These are phyloP conservation scores for Scelioninae gen. 1 DNA, from an alignment of 2,888 invertebrate genomes.

Conservation along the genomic window DNA sequence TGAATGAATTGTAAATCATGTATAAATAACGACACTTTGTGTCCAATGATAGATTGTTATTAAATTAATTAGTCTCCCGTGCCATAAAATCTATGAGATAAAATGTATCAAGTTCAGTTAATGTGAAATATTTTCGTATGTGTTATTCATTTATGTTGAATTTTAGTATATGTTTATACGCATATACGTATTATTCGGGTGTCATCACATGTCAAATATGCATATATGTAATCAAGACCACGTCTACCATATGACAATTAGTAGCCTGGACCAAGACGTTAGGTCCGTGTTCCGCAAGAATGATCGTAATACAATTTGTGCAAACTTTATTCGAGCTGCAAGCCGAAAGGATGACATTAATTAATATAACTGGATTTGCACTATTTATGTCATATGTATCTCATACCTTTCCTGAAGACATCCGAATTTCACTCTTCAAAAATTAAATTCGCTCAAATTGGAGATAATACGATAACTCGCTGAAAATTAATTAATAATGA, in stretches of 20 bases:
- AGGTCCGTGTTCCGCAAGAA: slow-evolving; percentile 50
- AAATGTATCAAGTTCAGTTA: slow-evolving; percentile 43
- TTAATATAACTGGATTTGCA: slow-evolving; percentile 40
- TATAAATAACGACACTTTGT: too few species aligned
- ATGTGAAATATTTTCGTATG: slow-evolving; percentile 56
- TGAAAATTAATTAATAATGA: too few species aligned
- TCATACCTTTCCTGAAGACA: too few species aligned
- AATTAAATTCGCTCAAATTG: too few species aligned
- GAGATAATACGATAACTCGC: too few species aligned
- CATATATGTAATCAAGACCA: slow-evolving; percentile 64
- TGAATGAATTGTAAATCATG: too few species aligned
- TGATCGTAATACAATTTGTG: slow-evolving; percentile 56
- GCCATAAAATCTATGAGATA: too few species aligned
- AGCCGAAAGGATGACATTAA: slow-evolving; percentile 49
- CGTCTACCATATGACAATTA: slow-evolving; percentile 70
- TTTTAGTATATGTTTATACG: slow-evolving; percentile 35
- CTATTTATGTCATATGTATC: slow-evolving; percentile 11
- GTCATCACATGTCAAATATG: slow-evolving; percentile 64
- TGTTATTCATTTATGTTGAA: slow-evolving; percentile 37
- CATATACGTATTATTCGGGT: slow-evolving; percentile 47
- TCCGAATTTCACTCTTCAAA: too few species aligned
- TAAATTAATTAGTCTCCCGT: slow-evolving; percentile 34
- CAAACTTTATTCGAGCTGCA: slow-evolving; percentile 50
- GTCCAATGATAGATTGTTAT: slow-evolving; percentile 22
- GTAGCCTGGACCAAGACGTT: slow-evolving; percentile 55